Evolutionary conservation across 2,888 invertebrate species (phyloP).

Genomic region (Agonopterix subpropinquella): DNA sequence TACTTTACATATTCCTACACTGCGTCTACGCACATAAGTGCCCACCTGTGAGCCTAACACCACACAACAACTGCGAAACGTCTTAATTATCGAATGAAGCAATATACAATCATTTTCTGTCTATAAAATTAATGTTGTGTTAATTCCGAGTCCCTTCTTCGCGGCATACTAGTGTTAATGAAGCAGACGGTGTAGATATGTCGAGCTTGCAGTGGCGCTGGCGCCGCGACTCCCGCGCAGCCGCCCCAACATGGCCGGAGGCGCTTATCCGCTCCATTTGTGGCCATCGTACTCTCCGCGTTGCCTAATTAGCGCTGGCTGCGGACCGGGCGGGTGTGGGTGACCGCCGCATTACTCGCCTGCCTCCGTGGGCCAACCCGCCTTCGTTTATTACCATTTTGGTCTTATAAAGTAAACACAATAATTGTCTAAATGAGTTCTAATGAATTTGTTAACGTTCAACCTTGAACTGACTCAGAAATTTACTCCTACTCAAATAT

Average conservation of each 20-base stretch:
- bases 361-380: constrained; percentile 37
- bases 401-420: constrained; percentile 31
- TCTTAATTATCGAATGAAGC: too few relatives aligned
- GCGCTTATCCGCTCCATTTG: constrained; percentile 58
- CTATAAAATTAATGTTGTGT: too few relatives aligned
- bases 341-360: constrained; percentile 47
- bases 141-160: too few relatives aligned
- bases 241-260: constrained; percentile 53
- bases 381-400: constrained; percentile 50
- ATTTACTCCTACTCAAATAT: constrained; percentile 18
- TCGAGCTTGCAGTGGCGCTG: constrained; percentile 13
- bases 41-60: not conserved
- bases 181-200: too few relatives aligned
- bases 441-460: constrained; percentile 28
- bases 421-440: constrained; percentile 28
- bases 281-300: constrained; percentile 50
- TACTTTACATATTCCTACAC: not conserved
- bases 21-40: not conserved
- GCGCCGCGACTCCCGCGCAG: constrained; percentile 52
- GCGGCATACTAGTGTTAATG: too few relatives aligned
- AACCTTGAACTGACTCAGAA: constrained; percentile 16
- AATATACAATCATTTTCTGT: too few relatives aligned
- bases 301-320: constrained; percentile 58
- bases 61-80: not conserved
- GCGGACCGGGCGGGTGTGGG: constrained; percentile 44